Evolutionary conservation across 2,888 invertebrate genomes (phyloP).

Genomic region (Aquatica leii): DNA sequence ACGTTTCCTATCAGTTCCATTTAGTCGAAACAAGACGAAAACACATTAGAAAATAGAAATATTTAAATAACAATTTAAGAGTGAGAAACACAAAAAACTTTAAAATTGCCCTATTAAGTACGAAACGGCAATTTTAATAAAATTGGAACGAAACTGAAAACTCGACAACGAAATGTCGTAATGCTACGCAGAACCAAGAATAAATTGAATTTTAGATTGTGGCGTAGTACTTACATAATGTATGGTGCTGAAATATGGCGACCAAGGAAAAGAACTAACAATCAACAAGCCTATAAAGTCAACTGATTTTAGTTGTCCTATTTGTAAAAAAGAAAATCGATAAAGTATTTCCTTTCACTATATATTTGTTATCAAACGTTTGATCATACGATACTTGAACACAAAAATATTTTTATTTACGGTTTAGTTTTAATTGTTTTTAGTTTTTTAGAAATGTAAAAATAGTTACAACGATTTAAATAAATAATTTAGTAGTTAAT

Average conservation of each 20-base stretch:
- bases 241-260: constrained; percentile 45
- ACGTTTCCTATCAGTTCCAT: neutral
- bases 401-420: constrained; percentile 2
- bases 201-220: constrained; percentile 46
- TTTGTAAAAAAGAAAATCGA: constrained; percentile 34
- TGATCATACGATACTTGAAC: constrained; percentile 31
- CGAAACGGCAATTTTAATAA: constrained; percentile 19
- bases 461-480: too few relatives aligned
- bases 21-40: neutral
- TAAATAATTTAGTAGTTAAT: too few relatives aligned
- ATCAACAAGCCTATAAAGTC: constrained; percentile 45
- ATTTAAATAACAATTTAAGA: constrained; percentile 6
- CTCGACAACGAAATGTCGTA: constrained; percentile 21
- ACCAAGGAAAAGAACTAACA: constrained; percentile 46
- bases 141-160: constrained; percentile 26
- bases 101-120: constrained; percentile 8
- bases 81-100: constrained; percentile 8
- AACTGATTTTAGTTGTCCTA: constrained; percentile 33
- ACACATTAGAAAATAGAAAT: neutral
- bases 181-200: constrained; percentile 28
- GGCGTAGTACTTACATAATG: constrained; percentile 43
- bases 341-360: constrained; percentile 32
- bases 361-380: constrained; percentile 31
- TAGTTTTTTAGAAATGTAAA: constrained; percentile 2
- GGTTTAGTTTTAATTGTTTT: constrained; percentile 16